Percentiles rank a stretch among this genome's conserved stretches.
Conservation (phyloP, 1,140 invertebrate genomes). For the Rhagoletis pomonella region DNA sequence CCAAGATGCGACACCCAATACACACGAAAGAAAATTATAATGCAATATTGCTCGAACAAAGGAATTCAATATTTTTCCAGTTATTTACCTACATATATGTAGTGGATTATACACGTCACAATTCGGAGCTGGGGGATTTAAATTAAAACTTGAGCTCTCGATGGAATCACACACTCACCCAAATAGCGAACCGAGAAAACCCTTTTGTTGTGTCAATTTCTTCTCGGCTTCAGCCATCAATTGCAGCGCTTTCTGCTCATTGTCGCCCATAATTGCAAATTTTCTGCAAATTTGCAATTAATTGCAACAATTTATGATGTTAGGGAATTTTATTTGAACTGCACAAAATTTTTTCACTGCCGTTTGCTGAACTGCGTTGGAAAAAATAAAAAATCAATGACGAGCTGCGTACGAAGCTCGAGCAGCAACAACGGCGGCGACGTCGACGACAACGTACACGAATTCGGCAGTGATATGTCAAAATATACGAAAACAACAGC, state of each 20-base stretch:
- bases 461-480: background rate
- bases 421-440: constrained; percentile 19
- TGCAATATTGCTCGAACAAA: background rate
- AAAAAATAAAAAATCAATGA: constrained; percentile 55
- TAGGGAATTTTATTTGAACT: constrained; percentile 50
- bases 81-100: background rate
- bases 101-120: background rate
- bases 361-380: constrained; percentile 32
- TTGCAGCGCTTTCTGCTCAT: constrained; percentile 94
- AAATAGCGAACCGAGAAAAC: constrained; percentile 93
- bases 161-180: constrained; percentile 79
- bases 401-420: constrained; percentile 7
- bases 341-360: constrained; percentile 51
- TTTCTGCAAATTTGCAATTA: constrained; percentile 44
- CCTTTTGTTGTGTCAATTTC: constrained; percentile 89
- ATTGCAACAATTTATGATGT: constrained; percentile 32
- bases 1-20: background rate
- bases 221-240: constrained; percentile 94
- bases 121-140: background rate
- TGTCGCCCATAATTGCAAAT: constrained; percentile 84
- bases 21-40: background rate
- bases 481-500: background rate
- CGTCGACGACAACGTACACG: background rate
- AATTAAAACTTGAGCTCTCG: background rate
- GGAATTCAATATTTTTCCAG: background rate